A percentile compares a stretch with the other conserved stretches of the same genome.
These are phyloP conservation scores for Ophion ellenae DNA, from an alignment of 2,888 invertebrate species.

Conservation along the genomic window DNA sequence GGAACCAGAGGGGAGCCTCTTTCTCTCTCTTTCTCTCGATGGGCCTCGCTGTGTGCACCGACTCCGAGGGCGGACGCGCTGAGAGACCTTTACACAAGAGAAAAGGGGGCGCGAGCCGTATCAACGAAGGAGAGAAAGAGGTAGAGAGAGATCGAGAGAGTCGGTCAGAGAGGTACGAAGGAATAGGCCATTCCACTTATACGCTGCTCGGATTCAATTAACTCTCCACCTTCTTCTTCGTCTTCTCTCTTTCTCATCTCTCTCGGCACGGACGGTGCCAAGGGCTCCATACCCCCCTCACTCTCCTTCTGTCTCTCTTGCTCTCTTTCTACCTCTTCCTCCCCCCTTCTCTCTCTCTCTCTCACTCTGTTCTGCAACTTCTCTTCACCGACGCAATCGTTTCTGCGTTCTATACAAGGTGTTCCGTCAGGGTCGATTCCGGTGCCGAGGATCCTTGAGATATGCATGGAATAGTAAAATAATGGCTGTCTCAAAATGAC, in stretches of 20 bases:
- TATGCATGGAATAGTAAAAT: conserved; percentile 21
- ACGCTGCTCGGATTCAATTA: conserved; percentile 84
- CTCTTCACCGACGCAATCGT: conserved; percentile 50
- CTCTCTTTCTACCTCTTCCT: conserved; percentile 37
- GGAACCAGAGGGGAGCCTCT: conserved; percentile 59
- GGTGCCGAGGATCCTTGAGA: conserved; percentile 31
- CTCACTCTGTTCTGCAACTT: conserved; percentile 45
- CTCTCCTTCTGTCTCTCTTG: conserved; percentile 33
- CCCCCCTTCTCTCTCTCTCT: conserved; percentile 14
- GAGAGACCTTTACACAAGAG: conserved; percentile 75
- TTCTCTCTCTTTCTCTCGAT: conserved; percentile 18
- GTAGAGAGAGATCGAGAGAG: conserved; percentile 55
- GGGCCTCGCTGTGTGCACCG: conserved; percentile 39
- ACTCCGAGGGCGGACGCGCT: conserved; percentile 68
- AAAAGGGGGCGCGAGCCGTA: conserved; percentile 72
- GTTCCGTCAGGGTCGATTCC: conserved; percentile 69
- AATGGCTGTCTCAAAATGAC: not conserved
- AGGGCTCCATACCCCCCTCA: conserved; percentile 53
- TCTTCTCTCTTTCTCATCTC: conserved; percentile 78
- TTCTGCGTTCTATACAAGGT: conserved; percentile 73
- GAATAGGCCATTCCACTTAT: conserved; percentile 84
- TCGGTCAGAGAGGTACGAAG: conserved; percentile 72
- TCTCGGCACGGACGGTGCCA: conserved; percentile 73
- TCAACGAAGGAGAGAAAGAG: conserved; percentile 52
- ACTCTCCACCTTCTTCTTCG: conserved; percentile 75